Evolutionary conservation across 2,113 vertebrate genomes (phyloP), one percentile per base, ranked within the genome.

Genomic region (Aplodontia rufa): DNA sequence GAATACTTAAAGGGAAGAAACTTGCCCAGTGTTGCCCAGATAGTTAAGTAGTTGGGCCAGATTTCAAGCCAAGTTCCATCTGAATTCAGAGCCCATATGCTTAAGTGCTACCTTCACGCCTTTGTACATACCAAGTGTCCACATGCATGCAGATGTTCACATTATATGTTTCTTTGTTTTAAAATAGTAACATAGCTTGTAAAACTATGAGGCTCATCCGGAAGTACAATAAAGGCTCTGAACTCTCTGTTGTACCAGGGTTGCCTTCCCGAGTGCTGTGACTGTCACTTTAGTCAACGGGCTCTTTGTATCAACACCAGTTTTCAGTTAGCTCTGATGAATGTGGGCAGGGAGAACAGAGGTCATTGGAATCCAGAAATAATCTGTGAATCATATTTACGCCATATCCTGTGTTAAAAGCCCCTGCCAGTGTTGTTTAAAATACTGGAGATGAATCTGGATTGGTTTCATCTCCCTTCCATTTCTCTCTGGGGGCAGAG

Each of bases 321-420:
- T 55, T 95, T 95, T 81, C 60, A 78, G 11, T 92, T 51, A 90
- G 47, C 60, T 74, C 40, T 37, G 17, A 19, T 9, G n/a, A n/a
- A 2, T 20, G 51, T 5, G 45, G 8, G 78, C 80, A 84, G 71
- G 62, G 74, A 62, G 30, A 60, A n/a, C 64, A 93, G 4, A 60
- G 60, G 66, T 94, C 87, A 88, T 49, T 60, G 81, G 91, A 80
- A 93, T 86, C 85, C 78, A 55, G 64, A 97, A 92, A 45, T 90
- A 95, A 84, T 51, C 45, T 8, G 2, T 53, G n/a, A 76, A 90
- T 84, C 19, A 26, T 72, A 47, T 88, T 81, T 66, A n/a, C 53
- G 14, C n/a, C 64, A 30, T 40, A 60, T 53, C 72, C 32, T 51
- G 6, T 93, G 55, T 68, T 89, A 66, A 93, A 79, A 85, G 91